Evolutionary conservation across 2,797 vertebrate genomes (phyloP).

Genomic region (Cercopithecus mitis): DNA sequence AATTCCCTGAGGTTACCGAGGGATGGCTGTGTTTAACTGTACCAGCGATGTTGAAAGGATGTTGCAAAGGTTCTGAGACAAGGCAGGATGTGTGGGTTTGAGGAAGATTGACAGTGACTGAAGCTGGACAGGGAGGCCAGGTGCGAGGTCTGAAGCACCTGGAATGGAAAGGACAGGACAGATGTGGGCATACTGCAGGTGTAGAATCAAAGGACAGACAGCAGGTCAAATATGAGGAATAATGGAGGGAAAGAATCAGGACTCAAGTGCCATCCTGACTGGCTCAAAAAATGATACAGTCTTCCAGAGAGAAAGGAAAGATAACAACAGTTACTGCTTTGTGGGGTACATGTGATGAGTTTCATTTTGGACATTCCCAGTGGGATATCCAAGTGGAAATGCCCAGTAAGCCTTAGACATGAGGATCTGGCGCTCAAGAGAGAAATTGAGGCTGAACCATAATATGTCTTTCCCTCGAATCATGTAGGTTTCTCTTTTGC

Average conservation of each 20-base stretch:
- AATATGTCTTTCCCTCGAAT: background rate
- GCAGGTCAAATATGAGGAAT: background rate
- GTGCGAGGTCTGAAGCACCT: fast-evolving
- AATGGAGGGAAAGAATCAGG: background rate
- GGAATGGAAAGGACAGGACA: background rate
- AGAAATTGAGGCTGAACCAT: background rate
- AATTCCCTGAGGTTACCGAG: background rate
- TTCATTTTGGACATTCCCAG: background rate
- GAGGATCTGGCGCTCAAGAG: background rate
- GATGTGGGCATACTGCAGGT: background rate
- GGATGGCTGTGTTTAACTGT: background rate
- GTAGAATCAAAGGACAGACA: background rate
- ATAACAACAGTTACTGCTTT: background rate
- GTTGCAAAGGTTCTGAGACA: background rate
- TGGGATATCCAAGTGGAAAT: background rate
- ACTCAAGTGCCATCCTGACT: background rate
- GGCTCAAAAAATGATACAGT: background rate
- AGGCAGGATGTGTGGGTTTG: background rate
- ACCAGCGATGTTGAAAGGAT: background rate
- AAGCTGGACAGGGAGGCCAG: background rate
- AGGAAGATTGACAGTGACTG: background rate
- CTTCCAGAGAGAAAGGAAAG: background rate
- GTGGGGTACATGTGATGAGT: background rate
- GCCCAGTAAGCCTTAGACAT: background rate
- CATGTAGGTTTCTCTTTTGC: background rate